Base-by-base conservation (phyloP, 2,888 invertebrate genomes). In the Dynastes tityus region DNA sequence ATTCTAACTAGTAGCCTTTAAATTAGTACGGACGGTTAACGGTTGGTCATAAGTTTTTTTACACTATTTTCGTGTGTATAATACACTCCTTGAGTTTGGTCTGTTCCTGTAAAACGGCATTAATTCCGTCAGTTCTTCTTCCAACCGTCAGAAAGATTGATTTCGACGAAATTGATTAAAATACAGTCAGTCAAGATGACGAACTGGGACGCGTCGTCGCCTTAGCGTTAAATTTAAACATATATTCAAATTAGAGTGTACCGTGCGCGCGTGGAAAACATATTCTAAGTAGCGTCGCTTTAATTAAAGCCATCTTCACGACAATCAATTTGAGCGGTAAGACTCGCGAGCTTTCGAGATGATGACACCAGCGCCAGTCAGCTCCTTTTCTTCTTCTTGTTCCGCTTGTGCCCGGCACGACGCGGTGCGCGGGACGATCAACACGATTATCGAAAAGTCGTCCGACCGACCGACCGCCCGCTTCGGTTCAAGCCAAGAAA, bases 191-290 rank as follows among this genome's bases (percentile, higher is more conserved):
- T 68, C 27, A 51, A 51, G 51, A 68, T 29, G 68, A 29, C 68
- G 68, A 11, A 68, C 68, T 29, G 55, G 51, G 68, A 49, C 65
- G 22, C 63, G 63, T 63, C 63, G 63, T 32, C 63, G 63, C 63
- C 63, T 27, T 29, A 9, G 49, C 40, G 49, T 51, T 51, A 68
- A 68, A 68, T 68, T 68, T 68, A 68, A 51, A 68, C 68, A 68
- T 63, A 32, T 68, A 68, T 68, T 68, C 51, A 68, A 68, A 68
- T 68, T 68, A 68, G 68, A 68, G 22, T 68, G 68, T n/a, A 51
- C 49, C 51, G 68, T 9, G 68, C 29, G 29, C 51, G 68, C 32
- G 68, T 51, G 29, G 51, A 68, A 68, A 68, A 68, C 68, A 68
- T 68, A 68, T 68, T 68, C 68, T 29, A 51, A 29, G 63, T 63